Evolutionary conservation across 35 echinoderm and acorn worm genomes (phyloP).

Genomic region (Chiridota heheva): DNA sequence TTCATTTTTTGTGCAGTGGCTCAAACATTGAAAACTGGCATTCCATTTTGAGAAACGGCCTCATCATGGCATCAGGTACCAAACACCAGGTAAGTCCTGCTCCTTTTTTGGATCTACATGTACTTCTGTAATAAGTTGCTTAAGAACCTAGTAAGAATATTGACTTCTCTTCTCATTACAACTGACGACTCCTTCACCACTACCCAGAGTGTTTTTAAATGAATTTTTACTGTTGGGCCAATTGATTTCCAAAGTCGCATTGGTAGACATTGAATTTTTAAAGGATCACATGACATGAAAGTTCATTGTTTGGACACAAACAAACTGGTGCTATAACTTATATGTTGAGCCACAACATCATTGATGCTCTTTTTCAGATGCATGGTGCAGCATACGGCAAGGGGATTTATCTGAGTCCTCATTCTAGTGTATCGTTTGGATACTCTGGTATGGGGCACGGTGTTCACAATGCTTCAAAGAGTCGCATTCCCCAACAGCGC

Average conservation of each 20-base stretch:
- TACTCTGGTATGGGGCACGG: constrained; percentile 98
- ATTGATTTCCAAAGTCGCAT: no score
- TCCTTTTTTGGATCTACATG: neutral
- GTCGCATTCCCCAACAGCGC: neutral
- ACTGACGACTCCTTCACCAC: no score
- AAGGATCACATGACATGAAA: no score
- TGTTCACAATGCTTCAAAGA: constrained; percentile 30
- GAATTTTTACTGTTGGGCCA: neutral
- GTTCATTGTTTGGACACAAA: no score
- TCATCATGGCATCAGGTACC: constrained; percentile 98
- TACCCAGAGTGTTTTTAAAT: neutral
- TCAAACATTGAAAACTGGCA: constrained; percentile 99
- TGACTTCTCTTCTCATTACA: no score
- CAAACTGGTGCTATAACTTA: no score
- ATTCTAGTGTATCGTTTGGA: constrained; percentile 94
- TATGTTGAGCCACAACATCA: no score
- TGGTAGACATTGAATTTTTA: no score
- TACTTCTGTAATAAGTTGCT: neutral
- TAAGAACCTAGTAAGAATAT: no score
- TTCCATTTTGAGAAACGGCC: constrained; percentile 88
- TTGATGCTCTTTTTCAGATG: no score
- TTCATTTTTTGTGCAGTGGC: constrained; percentile 60
- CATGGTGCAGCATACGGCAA: constrained; percentile 87
- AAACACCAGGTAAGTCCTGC: constrained; percentile 80
- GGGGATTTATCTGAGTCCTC: constrained; percentile 92